Base-by-base conservation (phyloP, 2,113 vertebrate genomes). In the Choloepus hoffmanni region DNA sequence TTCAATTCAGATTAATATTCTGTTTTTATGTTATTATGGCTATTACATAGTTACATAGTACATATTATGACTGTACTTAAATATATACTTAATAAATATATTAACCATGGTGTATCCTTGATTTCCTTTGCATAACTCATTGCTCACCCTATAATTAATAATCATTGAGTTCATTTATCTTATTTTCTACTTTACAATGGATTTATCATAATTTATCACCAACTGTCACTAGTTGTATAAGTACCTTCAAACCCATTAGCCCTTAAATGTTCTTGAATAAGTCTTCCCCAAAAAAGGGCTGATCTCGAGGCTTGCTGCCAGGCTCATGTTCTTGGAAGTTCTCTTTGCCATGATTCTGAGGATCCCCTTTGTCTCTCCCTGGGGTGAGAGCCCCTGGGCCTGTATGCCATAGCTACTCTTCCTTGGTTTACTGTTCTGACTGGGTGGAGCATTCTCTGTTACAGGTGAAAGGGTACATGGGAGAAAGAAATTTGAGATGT, bases 201-300 rank as follows among this genome's bases (percentile, higher is more conserved):
- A 13, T 43, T 86, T 94, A 77, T 84, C 16, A 50, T 90, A 78
- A 82, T 85, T 90, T 82, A 81, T 55, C 26, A 15, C 43, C 15
- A 77, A 58, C 12, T 60, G 40, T 67, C 48, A 67, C 5, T 19
- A 28, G 45, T 53, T 89, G 18, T 79, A 83, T 86, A 77, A 62
- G 87, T 84, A 58, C 3, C 12, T 13, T 77, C 7, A 36, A 79
- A 87, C 65, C 79, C 4, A 85, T 62, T 55, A 83, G 88, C 2
- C 26, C 14, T 74, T 92, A 65, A 4, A 36, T 53, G 18, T 78
- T 88, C 28, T 83, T 86, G 36, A 78, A 74, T 62, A 78, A 65
- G 45, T 50, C 11, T 86, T 33, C 7, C 16, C 12, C 19, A 63
- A 19, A 76, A 3, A 8, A 62, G 48, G 72, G 26, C 28, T 76